Conservation (phyloP, 2,113 vertebrate genomes). For the Lonchura striata region DNA sequence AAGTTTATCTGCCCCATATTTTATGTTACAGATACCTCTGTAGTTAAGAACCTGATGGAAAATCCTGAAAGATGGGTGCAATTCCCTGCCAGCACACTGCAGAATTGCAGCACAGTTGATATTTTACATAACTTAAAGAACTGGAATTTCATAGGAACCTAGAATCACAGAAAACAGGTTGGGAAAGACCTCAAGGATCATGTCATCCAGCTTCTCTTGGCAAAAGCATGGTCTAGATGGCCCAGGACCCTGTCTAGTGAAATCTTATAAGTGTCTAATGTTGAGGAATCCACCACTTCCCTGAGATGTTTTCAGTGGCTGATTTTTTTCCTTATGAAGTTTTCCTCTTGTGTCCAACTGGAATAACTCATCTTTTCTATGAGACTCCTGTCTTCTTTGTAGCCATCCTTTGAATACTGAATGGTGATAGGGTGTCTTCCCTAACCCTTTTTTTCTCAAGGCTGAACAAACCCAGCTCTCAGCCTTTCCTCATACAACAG, state of each 20-base stretch:
- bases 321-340: not conserved
- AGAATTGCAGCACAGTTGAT: not conserved
- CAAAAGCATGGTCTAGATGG: not conserved
- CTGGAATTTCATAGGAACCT: not conserved
- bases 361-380: not conserved
- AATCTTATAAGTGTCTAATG: not conserved
- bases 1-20: not conserved
- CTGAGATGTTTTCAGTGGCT: not conserved
- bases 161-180: not conserved
- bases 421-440: not conserved
- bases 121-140: not conserved
- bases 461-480: not conserved
- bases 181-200: not conserved
- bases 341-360: not conserved
- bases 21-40: not conserved
- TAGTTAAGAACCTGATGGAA: not conserved
- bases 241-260: not conserved
- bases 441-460: not conserved
- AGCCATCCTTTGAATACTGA: not conserved
- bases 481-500: not conserved
- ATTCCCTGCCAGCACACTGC: not conserved
- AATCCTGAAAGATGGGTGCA: not conserved
- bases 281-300: not conserved
- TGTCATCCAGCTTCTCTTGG: not conserved
- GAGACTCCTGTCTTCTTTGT: not conserved